Conservation (phyloP, 2,113 vertebrate species). For the Gymnogyps californianus region DNA sequence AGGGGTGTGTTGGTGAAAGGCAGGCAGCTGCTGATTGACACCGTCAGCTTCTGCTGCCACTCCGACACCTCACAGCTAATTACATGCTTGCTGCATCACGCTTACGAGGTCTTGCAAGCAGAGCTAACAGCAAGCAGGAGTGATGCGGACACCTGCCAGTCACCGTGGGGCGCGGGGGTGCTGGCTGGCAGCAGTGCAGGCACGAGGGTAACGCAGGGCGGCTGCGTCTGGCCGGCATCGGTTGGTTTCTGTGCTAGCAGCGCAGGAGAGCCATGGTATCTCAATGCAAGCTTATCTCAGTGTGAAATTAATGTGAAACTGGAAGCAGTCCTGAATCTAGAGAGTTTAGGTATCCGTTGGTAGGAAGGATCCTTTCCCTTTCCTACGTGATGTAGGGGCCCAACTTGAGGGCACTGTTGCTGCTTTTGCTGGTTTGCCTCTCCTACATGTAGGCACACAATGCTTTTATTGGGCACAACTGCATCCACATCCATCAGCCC, state of each 20-base stretch:
- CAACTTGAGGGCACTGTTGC: neutral
- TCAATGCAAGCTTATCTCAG: accelerated
- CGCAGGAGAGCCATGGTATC: accelerated
- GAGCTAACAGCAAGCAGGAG: accelerated
- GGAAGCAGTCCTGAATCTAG: neutral
- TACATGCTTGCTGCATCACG: accelerated
- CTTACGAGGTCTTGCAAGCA: accelerated
- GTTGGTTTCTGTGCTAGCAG: neutral
- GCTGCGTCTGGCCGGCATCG: accelerated
- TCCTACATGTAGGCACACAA: accelerated
- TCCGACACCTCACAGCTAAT: neutral
- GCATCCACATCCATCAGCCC: neutral
- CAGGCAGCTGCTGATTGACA: neutral
- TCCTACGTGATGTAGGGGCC: accelerated
- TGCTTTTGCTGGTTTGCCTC: neutral
- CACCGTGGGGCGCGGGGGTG: neutral
- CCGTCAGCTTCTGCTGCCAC: neutral
- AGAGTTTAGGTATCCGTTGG: neutral
- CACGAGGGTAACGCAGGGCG: accelerated
- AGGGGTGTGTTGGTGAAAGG: neutral
- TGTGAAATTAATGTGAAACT: neutral
- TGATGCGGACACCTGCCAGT: accelerated
- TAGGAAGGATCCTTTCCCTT: neutral
- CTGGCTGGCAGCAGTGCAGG: neutral
- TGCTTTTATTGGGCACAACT: neutral